phyloP scores from a whole-genome alignment of 2,888 invertebrate genomes.

The Nephrotoma guestfalica region DNA sequence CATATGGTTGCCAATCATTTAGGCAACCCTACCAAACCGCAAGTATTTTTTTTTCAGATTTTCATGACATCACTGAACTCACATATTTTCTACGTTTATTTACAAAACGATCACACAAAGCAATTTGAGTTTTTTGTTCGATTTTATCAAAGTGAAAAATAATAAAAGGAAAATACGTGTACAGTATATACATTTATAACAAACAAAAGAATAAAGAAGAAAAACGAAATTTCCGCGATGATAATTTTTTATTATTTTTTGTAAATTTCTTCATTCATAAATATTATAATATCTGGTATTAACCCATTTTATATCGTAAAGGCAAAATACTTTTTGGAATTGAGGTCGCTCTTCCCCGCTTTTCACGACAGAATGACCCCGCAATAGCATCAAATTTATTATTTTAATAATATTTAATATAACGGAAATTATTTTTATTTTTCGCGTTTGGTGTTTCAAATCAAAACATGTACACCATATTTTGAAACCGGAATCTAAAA shows the following conservation, averaged over 20 bases:
- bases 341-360: neutral
- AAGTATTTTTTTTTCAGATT: neutral
- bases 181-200: neutral
- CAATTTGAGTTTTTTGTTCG: neutral
- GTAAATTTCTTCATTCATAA: neutral
- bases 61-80: neutral
- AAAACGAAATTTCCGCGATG: neutral
- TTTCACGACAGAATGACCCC: neutral
- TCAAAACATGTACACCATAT: neutral
- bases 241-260: neutral
- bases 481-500: neutral
- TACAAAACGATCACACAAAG: neutral
- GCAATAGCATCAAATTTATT: neutral
- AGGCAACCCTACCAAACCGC: neutral
- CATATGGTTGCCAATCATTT: neutral
- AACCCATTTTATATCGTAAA: neutral
- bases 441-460: neutral
- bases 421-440: neutral
- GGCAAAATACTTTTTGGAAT: neutral
- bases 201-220: neutral
- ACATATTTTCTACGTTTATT: neutral
- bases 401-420: neutral
- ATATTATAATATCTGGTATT: neutral
- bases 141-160: neutral
- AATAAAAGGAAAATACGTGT: neutral